A percentile compares a stretch with the other conserved stretches of the same genome.
Evolutionary conservation across 2,888 invertebrate species (phyloP).

Genomic region (Eupithecia abbreviata): DNA sequence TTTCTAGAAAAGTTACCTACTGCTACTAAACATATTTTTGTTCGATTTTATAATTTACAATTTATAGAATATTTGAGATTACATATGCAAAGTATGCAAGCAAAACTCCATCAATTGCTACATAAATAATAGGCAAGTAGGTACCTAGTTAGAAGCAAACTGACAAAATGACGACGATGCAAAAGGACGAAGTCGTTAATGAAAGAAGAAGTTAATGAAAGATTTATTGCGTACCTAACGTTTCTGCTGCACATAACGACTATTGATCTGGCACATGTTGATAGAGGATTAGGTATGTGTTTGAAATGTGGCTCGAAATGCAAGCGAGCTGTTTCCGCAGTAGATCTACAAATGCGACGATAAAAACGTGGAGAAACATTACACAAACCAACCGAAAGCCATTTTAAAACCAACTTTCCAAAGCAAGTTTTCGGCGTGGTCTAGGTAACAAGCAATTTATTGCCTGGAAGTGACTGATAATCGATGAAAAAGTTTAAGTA

Average conservation of each 20-base stretch:
- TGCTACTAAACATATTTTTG: not conserved
- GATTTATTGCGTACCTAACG: constrained; percentile 40
- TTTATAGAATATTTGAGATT: not conserved
- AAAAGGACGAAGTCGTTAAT: constrained; percentile 24
- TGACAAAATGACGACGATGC: not conserved
- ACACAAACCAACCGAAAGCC: not conserved
- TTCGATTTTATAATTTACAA: not conserved
- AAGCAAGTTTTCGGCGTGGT: not conserved
- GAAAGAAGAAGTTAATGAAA: constrained; percentile 42
- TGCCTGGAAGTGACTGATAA: not conserved
- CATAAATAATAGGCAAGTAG: not conserved
- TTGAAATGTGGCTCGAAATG: constrained; percentile 4
- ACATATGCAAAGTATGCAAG: constrained; percentile 19
- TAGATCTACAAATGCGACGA: constrained; percentile 62
- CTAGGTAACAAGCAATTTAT: not conserved
- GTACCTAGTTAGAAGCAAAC: not conserved
- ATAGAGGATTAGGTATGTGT: constrained; percentile 7
- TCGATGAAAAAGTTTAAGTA: not conserved
- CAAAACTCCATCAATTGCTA: constrained; percentile 32
- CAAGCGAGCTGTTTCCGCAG: constrained; percentile 39
- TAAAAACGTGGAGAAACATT: constrained; percentile 51
- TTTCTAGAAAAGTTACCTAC: not conserved
- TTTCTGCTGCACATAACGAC: constrained; percentile 32
- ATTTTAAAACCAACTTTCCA: not conserved
- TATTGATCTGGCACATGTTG: constrained; percentile 22